A percentile compares a stretch with the other conserved stretches of the same genome.
These are phyloP conservation scores for Cyclargus thomasi DNA, from an alignment of 1,140 invertebrate species.

Conservation along the genomic window DNA sequence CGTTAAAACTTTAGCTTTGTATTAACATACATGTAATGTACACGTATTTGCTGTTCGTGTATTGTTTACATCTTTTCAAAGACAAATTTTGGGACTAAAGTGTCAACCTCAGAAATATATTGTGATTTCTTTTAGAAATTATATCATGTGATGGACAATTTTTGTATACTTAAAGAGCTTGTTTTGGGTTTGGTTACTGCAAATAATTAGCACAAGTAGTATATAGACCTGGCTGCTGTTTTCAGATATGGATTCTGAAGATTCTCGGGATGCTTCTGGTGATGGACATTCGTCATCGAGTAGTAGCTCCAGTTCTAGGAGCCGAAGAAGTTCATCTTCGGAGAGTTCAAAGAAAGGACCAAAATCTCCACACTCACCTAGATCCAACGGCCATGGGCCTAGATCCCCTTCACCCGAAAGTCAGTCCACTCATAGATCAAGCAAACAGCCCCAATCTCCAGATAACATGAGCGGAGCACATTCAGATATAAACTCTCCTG, in stretches of 20 bases:
- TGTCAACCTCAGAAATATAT: background rate
- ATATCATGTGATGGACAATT: slow-evolving; percentile 11
- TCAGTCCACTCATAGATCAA: slow-evolving; percentile 38
- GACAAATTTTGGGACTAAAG: background rate
- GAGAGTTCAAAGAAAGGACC: slow-evolving; percentile 58
- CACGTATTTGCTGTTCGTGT: slow-evolving; percentile 4
- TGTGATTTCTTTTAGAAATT: background rate
- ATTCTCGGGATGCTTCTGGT: slow-evolving; percentile 64
- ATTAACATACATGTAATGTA: slow-evolving; percentile 14
- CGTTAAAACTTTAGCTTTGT: slow-evolving; percentile 14
- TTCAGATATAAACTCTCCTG: slow-evolving; percentile 67
- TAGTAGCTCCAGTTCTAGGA: slow-evolving; percentile 68
- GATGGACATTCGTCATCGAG: slow-evolving; percentile 64
- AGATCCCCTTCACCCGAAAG: slow-evolving; percentile 52
- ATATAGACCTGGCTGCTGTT: slow-evolving; percentile 23
- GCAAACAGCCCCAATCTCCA: slow-evolving; percentile 43
- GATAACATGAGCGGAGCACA: slow-evolving; percentile 58
- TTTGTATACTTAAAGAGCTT: slow-evolving; percentile 35
- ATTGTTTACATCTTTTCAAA: background rate
- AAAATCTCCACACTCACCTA: slow-evolving; percentile 49
- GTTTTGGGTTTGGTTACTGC: slow-evolving; percentile 41
- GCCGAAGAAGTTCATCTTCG: slow-evolving; percentile 61
- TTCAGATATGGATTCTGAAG: slow-evolving; percentile 74
- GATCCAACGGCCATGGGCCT: slow-evolving; percentile 44
- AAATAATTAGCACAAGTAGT: slow-evolving; percentile 5